Evolutionary conservation across 2,888 invertebrate species (phyloP).

Genomic region (Agrotis segetum): DNA sequence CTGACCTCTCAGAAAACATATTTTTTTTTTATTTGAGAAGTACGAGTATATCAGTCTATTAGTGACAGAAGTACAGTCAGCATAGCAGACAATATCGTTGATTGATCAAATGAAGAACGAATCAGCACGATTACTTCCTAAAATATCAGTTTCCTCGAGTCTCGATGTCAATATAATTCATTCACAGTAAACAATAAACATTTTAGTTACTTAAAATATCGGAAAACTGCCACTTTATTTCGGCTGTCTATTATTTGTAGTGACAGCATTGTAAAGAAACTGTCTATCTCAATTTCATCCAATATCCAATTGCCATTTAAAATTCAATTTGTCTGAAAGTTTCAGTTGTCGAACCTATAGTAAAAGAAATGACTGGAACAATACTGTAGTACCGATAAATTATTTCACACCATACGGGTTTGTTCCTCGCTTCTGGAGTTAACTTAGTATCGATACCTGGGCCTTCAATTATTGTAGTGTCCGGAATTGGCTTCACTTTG

Average conservation of each 20-base stretch:
- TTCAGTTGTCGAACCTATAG: background rate
- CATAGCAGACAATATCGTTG: background rate
- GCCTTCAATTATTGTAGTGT: background rate
- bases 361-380: background rate
- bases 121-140: too few relatives aligned
- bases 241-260: background rate
- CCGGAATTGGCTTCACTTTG: background rate
- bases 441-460: background rate
- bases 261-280: background rate
- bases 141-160: background rate
- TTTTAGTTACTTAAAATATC: background rate
- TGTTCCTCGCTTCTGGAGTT: background rate
- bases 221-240: background rate
- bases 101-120: background rate
- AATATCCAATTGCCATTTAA: background rate
- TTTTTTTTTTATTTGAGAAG: too few relatives aligned
- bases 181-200: background rate
- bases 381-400: background rate
- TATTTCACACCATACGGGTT: conserved; percentile 2
- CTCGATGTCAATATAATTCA: background rate
- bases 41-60: too few relatives aligned
- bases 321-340: conserved; percentile 15
- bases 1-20: too few relatives aligned
- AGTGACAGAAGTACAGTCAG: background rate
- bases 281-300: background rate